Base-by-base conservation (phyloP, 2,888 invertebrate species). In the Elaeidobius kamerunicus region DNA sequence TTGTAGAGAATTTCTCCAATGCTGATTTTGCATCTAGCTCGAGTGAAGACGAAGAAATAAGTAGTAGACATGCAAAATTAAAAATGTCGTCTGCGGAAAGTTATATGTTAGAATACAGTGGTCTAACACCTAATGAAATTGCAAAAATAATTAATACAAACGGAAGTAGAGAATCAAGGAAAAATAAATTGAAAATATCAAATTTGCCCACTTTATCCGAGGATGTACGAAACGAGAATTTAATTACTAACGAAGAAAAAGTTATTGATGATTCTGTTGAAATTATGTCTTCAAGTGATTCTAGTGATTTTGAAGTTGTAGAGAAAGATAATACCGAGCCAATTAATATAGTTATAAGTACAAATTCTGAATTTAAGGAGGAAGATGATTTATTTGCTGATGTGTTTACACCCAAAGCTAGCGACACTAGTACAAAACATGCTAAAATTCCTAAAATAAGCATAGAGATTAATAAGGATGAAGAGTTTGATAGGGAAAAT, bases 61-160 rank as follows among this genome's bases (percentile, higher is more conserved):
- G 47, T 20, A 50, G 17, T 12, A 36, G 38, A 52, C 18, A 40
- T 18, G 58, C 69, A 5, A 70, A 71, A 19, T 71, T 70, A 18
- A 71, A 73, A 50, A 75, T 53, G 39, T 75, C 80, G 52, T 79
- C 84, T 30, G 87, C 86, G 2, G 78, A 84, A 66, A 77, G 79
- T 28, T 89, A 86, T 59, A 88, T 89, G 78, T 76, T 83, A 67
- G 88, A 89, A 70, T 83, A 87, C 62, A 86, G 82, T 62, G 88
- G 85, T 55, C 79, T 89, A 63, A 84, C 87, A 40, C 80, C 84
- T 58, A 80, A 79, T 57, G 83, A 86, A 66, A 85, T 91, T 55
- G 72, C 77, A 23, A 74, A 78, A 61, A 77, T 85, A 20, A 27
- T 53, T 11, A 30, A 20, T 6, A n/a, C 12, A 20, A 50, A 54